Percentiles rank a stretch among this genome's conserved stretches.
Evolutionary conservation across 1,140 invertebrate genomes (phyloP).

Genomic region (Coelopa frigida): DNA sequence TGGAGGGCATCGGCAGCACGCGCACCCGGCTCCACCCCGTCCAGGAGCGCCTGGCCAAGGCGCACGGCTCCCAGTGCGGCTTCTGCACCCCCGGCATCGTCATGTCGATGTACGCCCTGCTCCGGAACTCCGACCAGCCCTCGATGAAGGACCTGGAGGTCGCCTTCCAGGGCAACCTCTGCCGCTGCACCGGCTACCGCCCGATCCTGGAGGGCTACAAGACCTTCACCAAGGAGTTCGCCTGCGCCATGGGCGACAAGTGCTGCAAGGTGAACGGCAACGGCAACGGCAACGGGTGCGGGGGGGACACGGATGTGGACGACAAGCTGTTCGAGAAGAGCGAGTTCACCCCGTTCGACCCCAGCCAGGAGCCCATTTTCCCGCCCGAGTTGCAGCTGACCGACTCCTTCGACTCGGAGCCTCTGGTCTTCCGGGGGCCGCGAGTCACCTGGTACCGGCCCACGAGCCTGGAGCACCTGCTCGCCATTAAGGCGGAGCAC

Average conservation of each 20-base stretch:
- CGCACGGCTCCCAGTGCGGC: slow-evolving; percentile 85
- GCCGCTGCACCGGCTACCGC: slow-evolving; percentile 84
- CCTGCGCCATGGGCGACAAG: slow-evolving; percentile 50
- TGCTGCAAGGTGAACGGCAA: slow-evolving; percentile 34
- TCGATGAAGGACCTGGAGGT: slow-evolving; percentile 69
- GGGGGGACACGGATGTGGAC: slow-evolving; percentile 40
- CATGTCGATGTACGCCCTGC: slow-evolving; percentile 87
- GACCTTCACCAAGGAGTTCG: slow-evolving; percentile 74
- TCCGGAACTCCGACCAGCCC: slow-evolving; percentile 59
- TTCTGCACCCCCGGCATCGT: slow-evolving; percentile 90
- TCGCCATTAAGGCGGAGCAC: slow-evolving; percentile 62
- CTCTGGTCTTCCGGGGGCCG: slow-evolving; percentile 59
- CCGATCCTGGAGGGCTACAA: slow-evolving; percentile 84
- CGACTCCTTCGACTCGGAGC: slow-evolving; percentile 54
- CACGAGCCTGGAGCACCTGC: slow-evolving; percentile 55
- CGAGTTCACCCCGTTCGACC: slow-evolving; percentile 72
- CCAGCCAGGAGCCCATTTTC: slow-evolving; percentile 88
- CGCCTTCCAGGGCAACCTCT: slow-evolving; percentile 84
- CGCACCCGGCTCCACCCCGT: slow-evolving; percentile 68
- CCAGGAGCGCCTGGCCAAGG: slow-evolving; percentile 78
- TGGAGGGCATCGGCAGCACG: slow-evolving; percentile 77
- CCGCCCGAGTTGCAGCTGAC: slow-evolving; percentile 79
- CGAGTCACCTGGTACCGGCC: slow-evolving; percentile 73
- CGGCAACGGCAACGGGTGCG: slow-evolving; percentile 24
- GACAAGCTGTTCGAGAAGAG: slow-evolving; percentile 54